Conservation (phyloP, 2,797 vertebrate species). For the Eurystomus glaucurus region DNA sequence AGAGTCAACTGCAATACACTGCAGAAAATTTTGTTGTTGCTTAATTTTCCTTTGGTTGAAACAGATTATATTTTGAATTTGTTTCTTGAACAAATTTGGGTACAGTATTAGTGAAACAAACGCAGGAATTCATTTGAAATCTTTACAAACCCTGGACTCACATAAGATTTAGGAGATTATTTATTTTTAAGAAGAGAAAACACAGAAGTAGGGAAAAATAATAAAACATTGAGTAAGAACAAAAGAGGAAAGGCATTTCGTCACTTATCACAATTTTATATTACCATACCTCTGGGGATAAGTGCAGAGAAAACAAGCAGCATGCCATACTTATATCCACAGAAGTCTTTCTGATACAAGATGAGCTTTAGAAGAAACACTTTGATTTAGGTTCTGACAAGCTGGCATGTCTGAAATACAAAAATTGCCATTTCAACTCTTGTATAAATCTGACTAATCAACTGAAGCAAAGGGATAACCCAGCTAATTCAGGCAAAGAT, state of each 20-base stretch:
- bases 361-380: conserved; percentile 68
- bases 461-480: conserved; percentile 57
- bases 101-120: neutral
- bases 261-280: neutral
- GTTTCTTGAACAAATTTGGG: neutral
- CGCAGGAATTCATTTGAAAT: neutral
- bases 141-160: neutral
- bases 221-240: neutral
- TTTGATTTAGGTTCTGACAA: conserved; percentile 73
- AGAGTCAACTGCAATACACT: neutral
- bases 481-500: conserved; percentile 66
- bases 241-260: neutral
- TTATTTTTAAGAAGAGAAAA: neutral
- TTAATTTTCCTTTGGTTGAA: neutral
- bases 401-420: conserved; percentile 63
- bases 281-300: conserved; percentile 11
- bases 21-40: neutral
- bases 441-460: conserved; percentile 77
- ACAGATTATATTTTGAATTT: neutral
- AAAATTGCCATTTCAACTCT: conserved; percentile 69
- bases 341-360: conserved; percentile 42
- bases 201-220: neutral
- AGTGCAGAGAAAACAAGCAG: conserved; percentile 45
- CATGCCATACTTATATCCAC: conserved; percentile 6
- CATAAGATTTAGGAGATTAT: neutral